These are phyloP conservation scores for Oligia latruncula DNA, from an alignment of 2,888 invertebrate genomes.

Conservation along the genomic window DNA sequence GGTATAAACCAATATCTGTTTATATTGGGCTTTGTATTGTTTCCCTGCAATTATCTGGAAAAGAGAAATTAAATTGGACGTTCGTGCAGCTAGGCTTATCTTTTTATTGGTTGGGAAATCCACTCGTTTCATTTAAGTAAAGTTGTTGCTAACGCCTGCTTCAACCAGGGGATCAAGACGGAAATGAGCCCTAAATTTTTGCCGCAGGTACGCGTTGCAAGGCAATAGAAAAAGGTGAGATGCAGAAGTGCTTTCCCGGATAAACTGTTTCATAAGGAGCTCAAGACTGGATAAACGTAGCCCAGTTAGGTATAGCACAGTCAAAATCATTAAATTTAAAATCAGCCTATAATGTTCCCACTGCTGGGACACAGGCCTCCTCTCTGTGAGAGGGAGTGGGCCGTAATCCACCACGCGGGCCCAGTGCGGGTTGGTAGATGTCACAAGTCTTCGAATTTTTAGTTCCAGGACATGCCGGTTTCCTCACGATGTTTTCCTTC, in stretches of 20 bases:
- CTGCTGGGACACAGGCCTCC: no score
- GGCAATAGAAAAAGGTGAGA: background rate
- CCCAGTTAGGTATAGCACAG: background rate
- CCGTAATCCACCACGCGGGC: no score
- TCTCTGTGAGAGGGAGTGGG: no score
- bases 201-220: background rate
- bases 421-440: no score
- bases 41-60: conserved; percentile 44
- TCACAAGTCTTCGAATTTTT: no score
- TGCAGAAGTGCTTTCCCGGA: background rate
- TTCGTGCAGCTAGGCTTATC: conserved; percentile 5
- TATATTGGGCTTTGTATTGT: conserved; percentile 46
- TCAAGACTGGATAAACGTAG: no score
- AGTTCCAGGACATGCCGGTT: no score
- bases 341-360: no score
- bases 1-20: conserved; percentile 44
- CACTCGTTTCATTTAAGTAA: background rate
- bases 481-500: no score
- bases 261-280: background rate
- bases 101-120: conserved; percentile 3
- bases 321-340: no score
- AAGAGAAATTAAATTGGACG: conserved; percentile 27
- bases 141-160: background rate
- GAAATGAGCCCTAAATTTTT: background rate
- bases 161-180: background rate